Percentiles rank a stretch among this genome's conserved stretches.
Evolutionary conservation across 2,797 vertebrate genomes (phyloP).

Genomic region (Gallirallus australis): DNA sequence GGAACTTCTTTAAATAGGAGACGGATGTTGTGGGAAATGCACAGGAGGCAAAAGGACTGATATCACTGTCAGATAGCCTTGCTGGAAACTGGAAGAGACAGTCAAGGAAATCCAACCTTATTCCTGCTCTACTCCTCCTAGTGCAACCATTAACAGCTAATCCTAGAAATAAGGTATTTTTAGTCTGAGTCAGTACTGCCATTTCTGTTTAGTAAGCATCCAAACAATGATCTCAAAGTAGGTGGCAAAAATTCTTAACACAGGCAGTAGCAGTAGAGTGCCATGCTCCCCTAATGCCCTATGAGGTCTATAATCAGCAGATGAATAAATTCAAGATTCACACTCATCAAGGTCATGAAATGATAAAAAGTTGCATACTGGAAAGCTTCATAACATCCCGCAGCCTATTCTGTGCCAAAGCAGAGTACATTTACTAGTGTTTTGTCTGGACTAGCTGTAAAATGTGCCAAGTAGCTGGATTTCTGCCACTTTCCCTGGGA

Average conservation of each 20-base stretch:
- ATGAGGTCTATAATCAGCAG: not conserved
- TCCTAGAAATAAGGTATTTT: not conserved
- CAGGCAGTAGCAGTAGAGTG: fast-evolving
- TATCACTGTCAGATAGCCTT: not conserved
- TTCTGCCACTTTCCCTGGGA: conserved; percentile 66
- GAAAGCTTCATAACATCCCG: not conserved
- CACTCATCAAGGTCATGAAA: not conserved
- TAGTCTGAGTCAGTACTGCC: not conserved
- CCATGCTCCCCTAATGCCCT: not conserved
- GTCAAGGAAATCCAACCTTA: conserved; percentile 8
- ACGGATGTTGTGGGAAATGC: not conserved
- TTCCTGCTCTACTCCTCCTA: not conserved
- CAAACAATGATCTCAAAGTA: conserved; percentile 16
- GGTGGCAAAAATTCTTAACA: not conserved
- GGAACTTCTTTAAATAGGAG: not conserved
- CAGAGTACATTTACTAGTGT: conserved; percentile 58
- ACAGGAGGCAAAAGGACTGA: not conserved
- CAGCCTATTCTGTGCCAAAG: conserved; percentile 48
- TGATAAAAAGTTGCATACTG: not conserved
- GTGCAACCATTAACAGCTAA: not conserved
- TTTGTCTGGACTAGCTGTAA: conserved; percentile 64
- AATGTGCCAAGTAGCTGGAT: conserved; percentile 65
- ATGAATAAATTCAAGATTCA: not conserved
- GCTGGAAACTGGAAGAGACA: conserved; percentile 18
- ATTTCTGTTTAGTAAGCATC: not conserved